A percentile compares a stretch with the other conserved stretches of the same genome.
These are phyloP conservation scores for Drosophila persimilis DNA, from an alignment of 1,140 invertebrate species.

Conservation along the genomic window DNA sequence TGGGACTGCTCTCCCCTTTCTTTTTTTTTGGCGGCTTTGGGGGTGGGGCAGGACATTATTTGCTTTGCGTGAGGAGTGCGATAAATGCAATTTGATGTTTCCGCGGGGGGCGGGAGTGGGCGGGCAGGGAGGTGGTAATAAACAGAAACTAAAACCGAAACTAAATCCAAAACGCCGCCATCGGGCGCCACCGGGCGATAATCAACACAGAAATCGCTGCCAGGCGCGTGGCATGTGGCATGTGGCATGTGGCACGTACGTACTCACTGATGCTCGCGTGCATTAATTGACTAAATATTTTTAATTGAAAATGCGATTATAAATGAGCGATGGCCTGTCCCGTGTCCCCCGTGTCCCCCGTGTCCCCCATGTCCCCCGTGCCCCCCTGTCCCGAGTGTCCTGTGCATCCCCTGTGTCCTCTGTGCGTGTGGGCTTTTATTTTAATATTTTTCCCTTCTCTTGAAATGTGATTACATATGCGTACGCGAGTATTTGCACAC, in stretches of 20 bases:
- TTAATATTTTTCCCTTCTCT: too few species aligned
- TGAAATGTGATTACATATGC: slow-evolving; percentile 56
- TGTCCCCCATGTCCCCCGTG: too few species aligned
- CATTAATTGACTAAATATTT: slow-evolving; percentile 77
- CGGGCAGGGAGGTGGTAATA: too few species aligned
- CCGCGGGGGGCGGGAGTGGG: too few species aligned
- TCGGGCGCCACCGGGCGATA: slow-evolving; percentile 28
- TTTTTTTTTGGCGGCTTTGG: too few species aligned
- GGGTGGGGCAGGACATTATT: slow-evolving; percentile 36
- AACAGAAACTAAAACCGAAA: slow-evolving; percentile 7
- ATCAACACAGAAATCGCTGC: slow-evolving; percentile 73
- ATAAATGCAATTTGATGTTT: slow-evolving; percentile 73
- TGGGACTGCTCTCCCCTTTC: too few species aligned
- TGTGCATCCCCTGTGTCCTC: too few species aligned
- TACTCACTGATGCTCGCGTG: slow-evolving; percentile 55
- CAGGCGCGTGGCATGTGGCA: not conserved
- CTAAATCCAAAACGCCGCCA: slow-evolving; percentile 38
- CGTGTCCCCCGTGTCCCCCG: too few species aligned
- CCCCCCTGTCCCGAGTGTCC: too few species aligned
- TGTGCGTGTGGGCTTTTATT: too few species aligned
- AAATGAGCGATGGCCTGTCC: slow-evolving; percentile 43
- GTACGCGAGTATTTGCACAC: slow-evolving; percentile 35
- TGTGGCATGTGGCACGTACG: slow-evolving; percentile 32
- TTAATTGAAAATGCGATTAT: slow-evolving; percentile 74
- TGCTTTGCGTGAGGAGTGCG: slow-evolving; percentile 72